Conservation (phyloP, 2,888 invertebrate genomes). For the Thumatha senex region DNA sequence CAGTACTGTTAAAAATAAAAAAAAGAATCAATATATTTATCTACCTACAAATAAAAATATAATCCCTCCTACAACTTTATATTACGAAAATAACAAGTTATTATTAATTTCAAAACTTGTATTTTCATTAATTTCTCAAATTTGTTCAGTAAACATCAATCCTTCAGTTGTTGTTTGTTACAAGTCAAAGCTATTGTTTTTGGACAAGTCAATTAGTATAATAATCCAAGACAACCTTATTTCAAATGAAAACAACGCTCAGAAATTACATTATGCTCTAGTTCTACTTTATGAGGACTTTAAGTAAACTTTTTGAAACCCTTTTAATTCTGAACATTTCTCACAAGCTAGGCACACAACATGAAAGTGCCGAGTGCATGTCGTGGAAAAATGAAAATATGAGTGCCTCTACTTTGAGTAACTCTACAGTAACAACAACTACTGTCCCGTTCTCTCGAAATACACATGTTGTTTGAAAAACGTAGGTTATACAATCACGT, state of each 20-base stretch:
- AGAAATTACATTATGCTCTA: conserved; percentile 27
- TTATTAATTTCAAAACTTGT: conserved; percentile 32
- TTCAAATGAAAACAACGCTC: conserved; percentile 16
- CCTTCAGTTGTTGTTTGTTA: conserved; percentile 23
- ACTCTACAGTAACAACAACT: too few species aligned
- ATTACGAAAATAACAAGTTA: too few species aligned
- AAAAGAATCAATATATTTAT: too few species aligned
- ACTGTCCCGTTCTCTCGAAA: too few species aligned
- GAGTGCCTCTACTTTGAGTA: conserved; percentile 7
- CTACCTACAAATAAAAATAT: too few species aligned
- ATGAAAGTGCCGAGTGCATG: conserved; percentile 20
- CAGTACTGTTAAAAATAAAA: too few species aligned
- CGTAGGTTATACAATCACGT: too few species aligned
- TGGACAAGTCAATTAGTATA: not conserved
- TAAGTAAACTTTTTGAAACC: conserved; percentile 34
- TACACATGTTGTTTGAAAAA: too few species aligned
- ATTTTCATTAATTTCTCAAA: conserved; percentile 28
- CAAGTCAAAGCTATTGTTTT: conserved; percentile 21
- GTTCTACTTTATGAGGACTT: conserved; percentile 23
- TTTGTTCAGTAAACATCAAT: conserved; percentile 24
- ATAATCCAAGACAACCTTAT: too few species aligned
- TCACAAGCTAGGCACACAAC: conserved; percentile 21
- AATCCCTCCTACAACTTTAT: too few species aligned
- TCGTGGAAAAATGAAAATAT: conserved; percentile 40
- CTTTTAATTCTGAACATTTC: conserved; percentile 43